A percentile compares a stretch with the other conserved stretches of the same genome.
phyloP scores from a whole-genome alignment of 2,888 invertebrate species.

The Sisyra terminalis region DNA sequence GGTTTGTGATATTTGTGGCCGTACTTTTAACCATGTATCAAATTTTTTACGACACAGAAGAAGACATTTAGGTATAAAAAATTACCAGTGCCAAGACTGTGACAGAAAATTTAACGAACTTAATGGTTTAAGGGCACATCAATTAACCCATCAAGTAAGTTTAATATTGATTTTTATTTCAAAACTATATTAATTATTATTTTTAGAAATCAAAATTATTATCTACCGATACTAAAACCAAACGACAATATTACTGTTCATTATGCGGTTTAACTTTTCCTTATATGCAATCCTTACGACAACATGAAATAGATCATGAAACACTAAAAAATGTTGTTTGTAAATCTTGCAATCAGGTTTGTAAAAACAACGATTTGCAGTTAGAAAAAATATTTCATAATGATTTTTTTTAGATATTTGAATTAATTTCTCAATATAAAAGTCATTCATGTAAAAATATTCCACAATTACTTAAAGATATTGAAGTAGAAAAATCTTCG shows the following conservation, averaged over 20 bases:
- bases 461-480: no score
- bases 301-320: constrained; percentile 4
- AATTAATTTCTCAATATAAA: no score
- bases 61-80: constrained; percentile 1
- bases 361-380: no score
- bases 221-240: no score
- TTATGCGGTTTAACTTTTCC: constrained; percentile 6
- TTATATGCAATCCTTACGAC: background rate
- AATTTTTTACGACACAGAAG: constrained; percentile 4
- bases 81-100: constrained; percentile 1
- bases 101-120: constrained; percentile 2
- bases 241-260: constrained; percentile 5
- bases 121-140: background rate
- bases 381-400: no score
- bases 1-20: constrained; percentile 4
- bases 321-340: background rate
- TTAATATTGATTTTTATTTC: background rate
- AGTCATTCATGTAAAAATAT: no score
- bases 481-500: no score
- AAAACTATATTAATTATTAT: no score
- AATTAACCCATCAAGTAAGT: background rate
- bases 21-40: constrained; percentile 1
- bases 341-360: background rate
- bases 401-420: no score
- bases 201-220: no score